phyloP scores from a whole-genome alignment of 2,888 invertebrate genomes.

The Ephialtes manifestator region DNA sequence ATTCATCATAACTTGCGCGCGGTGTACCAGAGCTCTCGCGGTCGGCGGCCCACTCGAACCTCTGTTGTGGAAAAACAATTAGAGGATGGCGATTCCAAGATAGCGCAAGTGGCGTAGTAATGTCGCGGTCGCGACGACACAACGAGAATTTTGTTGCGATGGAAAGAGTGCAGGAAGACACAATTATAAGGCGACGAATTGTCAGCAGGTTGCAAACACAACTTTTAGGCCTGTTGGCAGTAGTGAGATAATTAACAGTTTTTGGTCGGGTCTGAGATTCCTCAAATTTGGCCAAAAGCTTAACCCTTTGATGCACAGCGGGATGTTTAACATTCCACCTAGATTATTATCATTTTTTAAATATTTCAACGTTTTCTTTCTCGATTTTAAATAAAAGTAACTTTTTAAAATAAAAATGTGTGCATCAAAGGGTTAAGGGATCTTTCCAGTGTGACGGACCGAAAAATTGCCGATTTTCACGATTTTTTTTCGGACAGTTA shows the following conservation, averaged over 20 bases:
- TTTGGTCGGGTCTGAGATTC: neutral
- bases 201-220: conserved; percentile 15
- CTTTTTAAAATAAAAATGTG: no score
- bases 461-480: no score
- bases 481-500: no score
- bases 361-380: no score
- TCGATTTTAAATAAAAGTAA: no score
- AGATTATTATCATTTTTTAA: no score
- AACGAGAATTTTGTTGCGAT: no score
- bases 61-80: conserved; percentile 49
- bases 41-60: conserved; percentile 40
- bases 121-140: conserved; percentile 48
- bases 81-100: conserved; percentile 48
- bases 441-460: no score
- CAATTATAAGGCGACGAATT: conserved; percentile 67
- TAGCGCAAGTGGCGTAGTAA: conserved; percentile 33
- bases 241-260: neutral
- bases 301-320: no score
- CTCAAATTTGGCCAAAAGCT: neutral
- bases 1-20: conserved; percentile 61
- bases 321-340: no score
- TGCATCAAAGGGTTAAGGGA: no score
- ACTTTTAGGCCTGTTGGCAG: neutral
- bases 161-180: conserved; percentile 40
- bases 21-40: conserved; percentile 48